Evolutionary conservation across 2,113 vertebrate species (phyloP).

Genomic region (Fulica atra): DNA sequence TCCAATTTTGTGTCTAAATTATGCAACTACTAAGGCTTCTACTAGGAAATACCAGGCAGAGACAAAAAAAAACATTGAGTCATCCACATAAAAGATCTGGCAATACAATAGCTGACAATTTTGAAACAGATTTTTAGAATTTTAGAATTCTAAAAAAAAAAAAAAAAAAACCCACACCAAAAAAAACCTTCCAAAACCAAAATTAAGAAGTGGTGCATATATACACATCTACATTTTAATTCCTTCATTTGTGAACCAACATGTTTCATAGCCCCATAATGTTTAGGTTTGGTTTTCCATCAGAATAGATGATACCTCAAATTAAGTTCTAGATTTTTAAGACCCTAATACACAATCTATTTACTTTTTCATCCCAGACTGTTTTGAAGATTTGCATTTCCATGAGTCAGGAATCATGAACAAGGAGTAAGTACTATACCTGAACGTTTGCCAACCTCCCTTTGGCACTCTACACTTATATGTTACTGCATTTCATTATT

Average conservation of each 20-base stretch:
- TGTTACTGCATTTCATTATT: neutral
- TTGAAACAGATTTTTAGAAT: neutral
- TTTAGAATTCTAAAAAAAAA: neutral
- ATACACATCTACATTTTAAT: neutral
- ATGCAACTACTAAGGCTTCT: neutral
- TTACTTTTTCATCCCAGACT: neutral
- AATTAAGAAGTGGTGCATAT: neutral
- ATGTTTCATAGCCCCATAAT: neutral
- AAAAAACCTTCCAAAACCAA: neutral
- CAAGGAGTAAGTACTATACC: conserved; percentile 13
- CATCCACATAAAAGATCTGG: neutral
- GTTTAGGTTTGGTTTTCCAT: neutral
- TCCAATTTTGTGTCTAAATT: neutral
- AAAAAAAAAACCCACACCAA: too few relatives aligned
- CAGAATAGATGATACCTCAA: neutral
- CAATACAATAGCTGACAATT: neutral
- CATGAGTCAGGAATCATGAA: neutral
- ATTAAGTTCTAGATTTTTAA: neutral
- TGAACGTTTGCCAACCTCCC: neutral
- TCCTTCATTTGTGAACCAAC: neutral
- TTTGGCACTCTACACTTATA: neutral
- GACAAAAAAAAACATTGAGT: conserved; percentile 14
- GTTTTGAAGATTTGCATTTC: neutral
- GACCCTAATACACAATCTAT: neutral
- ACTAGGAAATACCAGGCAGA: conserved; percentile 10